These are phyloP conservation scores for Valencia hispanica DNA, from an alignment of 2,797 vertebrate genomes.

Conservation along the genomic window DNA sequence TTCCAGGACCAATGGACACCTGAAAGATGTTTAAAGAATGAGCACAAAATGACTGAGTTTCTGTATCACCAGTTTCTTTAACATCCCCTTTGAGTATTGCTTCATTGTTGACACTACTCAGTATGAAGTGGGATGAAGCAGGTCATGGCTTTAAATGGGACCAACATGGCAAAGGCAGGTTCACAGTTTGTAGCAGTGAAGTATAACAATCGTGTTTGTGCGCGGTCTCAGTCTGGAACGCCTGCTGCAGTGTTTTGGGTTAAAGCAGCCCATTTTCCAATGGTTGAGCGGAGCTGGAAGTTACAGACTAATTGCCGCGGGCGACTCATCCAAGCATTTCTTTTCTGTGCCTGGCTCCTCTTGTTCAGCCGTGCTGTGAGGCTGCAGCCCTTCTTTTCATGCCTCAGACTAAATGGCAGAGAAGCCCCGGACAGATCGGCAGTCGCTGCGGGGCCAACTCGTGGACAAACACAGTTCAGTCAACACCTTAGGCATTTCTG, in stretches of 20 bases:
- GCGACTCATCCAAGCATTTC: conserved; percentile 43
- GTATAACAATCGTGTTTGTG: conserved; percentile 25
- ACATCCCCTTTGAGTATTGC: too few species aligned
- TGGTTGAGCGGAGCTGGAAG: conserved; percentile 39
- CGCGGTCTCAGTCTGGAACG: conserved; percentile 26
- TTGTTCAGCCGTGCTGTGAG: conserved; percentile 25
- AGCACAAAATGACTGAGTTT: background rate
- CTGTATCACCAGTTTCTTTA: background rate
- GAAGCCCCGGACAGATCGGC: conserved; percentile 44
- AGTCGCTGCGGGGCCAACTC: conserved; percentile 40
- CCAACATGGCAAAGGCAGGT: conserved; percentile 7
- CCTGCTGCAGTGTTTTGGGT: conserved; percentile 38
- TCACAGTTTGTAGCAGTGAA: conserved; percentile 10
- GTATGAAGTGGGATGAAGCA: background rate
- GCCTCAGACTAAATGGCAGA: conserved; percentile 30
- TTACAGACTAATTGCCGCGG: conserved; percentile 40
- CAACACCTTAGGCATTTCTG: conserved; percentile 30
- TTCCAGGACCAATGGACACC: background rate
- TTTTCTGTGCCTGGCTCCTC: conserved; percentile 25
- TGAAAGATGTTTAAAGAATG: background rate
- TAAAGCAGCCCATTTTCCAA: conserved; percentile 43
- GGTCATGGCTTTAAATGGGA: conserved; percentile 6
- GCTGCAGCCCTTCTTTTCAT: conserved; percentile 17
- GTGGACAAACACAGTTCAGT: conserved; percentile 28
- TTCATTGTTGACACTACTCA: background rate